Evolutionary conservation across 2,113 vertebrate genomes (phyloP).

Genomic region (Cryptomyrus ogoouensis): DNA sequence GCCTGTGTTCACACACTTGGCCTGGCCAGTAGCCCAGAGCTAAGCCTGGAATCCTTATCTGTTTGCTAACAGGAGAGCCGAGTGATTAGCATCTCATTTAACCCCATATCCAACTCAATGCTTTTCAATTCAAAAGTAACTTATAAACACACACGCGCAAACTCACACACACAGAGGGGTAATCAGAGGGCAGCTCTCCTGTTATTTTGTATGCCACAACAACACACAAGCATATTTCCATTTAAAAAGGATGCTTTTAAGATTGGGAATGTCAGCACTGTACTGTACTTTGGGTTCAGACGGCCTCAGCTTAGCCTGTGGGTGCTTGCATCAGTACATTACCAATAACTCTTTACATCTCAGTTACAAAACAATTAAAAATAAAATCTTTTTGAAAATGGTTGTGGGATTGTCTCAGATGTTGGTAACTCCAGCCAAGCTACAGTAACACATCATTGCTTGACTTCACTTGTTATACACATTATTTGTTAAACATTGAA

Average conservation of each 20-base stretch:
- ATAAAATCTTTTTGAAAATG: neutral
- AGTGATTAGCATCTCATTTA: constrained; percentile 71
- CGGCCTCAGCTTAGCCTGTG: neutral
- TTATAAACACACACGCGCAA: constrained; percentile 25
- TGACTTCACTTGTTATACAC: neutral
- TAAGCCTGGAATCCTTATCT: constrained; percentile 57
- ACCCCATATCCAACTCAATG: constrained; percentile 54
- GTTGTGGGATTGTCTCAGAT: neutral
- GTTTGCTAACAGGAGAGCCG: constrained; percentile 59
- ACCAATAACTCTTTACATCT: neutral
- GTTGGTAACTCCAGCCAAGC: neutral
- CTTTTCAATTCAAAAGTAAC: constrained; percentile 46
- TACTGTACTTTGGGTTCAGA: neutral
- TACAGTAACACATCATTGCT: neutral
- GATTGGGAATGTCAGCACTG: constrained; percentile 11
- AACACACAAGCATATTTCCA: constrained; percentile 66
- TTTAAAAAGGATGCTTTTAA: constrained; percentile 55
- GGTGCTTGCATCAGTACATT: constrained; percentile 24
- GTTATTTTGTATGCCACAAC: constrained; percentile 42
- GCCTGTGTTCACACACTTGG: constrained; percentile 10
- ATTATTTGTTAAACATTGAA: neutral
- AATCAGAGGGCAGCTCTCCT: constrained; percentile 46
- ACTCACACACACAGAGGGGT: constrained; percentile 29
- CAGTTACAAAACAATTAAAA: neutral
- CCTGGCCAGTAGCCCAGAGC: constrained; percentile 34